Evolutionary conservation across 2,113 vertebrate genomes (phyloP), one percentile per base, ranked within the genome.

Genomic region (Boleophthalmus pectinirostris): DNA sequence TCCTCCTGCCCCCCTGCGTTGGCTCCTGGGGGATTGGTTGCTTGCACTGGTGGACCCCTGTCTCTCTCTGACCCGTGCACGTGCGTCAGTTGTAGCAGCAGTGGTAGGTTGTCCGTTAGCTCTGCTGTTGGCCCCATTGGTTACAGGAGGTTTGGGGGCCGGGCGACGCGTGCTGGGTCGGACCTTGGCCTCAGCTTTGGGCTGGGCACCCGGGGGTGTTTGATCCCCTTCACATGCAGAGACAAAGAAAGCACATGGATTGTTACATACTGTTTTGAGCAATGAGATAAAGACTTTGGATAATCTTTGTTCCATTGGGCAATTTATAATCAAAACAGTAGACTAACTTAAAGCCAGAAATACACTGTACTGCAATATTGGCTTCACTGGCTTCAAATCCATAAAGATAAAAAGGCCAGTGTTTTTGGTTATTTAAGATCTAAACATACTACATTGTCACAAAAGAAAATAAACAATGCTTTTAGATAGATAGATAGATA

Each of bases 101-200:
- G 72, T 51, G 6, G 82, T 38, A 0, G 75, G 46, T 72, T 85
- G 94, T 86, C 0, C 84, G 92, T 90, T 94, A 90, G 88, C 93
- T 93, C 91, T 95, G 69, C 82, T 70, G 13, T 72, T 66, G 47
- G 60, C 35, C 25, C 69, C 82, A 57, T 73, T 85, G 58, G 82
- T 35, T 10, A 46, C 56, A n/a, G 87, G 84, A 0, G 87, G 82
- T 73, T 89, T 90, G 9, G 88, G 84, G 64, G 85, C 85, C 0
- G 64, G 82, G 13, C 85, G 82, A 83, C 87, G 82, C 16, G 74
- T 93, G 90, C 88, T 90, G 84, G 91, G 91, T 77, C 94, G 96
- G 82, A 95, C 94, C 79, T 96, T 97, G 90, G 94, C 94, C 93
- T 97, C 96, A 70, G 95, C 93, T 47, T 96, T 97, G 78, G 94